phyloP scores from a whole-genome alignment of 1,140 invertebrate species.

The Anoplophora glabripennis region DNA sequence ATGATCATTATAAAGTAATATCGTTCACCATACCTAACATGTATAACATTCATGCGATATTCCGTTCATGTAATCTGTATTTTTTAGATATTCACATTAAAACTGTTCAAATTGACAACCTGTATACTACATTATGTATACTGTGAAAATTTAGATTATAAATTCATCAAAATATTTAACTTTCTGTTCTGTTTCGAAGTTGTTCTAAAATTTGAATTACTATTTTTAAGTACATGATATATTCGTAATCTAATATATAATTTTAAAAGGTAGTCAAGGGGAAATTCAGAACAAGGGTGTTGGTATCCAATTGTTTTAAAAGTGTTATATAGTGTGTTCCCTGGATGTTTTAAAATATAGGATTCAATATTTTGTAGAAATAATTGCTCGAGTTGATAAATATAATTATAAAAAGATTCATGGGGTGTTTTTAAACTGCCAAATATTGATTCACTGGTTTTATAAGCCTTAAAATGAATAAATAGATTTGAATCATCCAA shows the following conservation, averaged over 20 bases:
- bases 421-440: not conserved
- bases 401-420: not conserved
- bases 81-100: too few species aligned
- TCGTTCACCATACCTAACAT: too few species aligned
- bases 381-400: not conserved
- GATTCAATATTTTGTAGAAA: not conserved
- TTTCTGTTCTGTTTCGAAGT: too few species aligned
- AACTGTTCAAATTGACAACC: too few species aligned
- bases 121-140: too few species aligned
- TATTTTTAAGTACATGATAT: not conserved
- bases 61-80: too few species aligned
- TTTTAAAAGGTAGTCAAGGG: not conserved
- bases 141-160: too few species aligned
- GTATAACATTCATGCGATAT: too few species aligned
- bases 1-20: too few species aligned
- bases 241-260: not conserved
- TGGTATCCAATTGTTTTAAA: not conserved
- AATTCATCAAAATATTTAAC: too few species aligned
- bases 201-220: not conserved
- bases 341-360: not conserved
- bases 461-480: not conserved
- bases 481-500: not conserved
- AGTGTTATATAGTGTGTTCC: not conserved
- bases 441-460: not conserved
- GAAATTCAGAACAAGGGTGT: not conserved